Conservation (phyloP, 2,797 vertebrate genomes). For the Bradypodion ventrale region DNA sequence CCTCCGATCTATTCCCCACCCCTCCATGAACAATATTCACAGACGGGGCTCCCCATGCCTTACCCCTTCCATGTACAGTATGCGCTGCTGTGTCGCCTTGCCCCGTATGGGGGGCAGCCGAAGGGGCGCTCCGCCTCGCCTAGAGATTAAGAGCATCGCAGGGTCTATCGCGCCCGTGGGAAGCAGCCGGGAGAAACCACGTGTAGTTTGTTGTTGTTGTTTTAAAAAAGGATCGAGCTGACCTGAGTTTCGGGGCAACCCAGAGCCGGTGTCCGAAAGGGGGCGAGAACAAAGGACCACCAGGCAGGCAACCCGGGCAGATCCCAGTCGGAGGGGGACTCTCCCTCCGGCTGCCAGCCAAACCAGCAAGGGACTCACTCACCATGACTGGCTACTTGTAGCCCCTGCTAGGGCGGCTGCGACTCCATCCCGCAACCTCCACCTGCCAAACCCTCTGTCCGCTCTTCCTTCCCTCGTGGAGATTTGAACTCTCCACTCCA, state of each 20-base stretch:
- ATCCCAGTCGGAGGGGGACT: neutral
- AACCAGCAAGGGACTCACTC: conserved; percentile 42
- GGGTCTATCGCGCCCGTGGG: neutral
- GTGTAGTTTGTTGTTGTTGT: neutral
- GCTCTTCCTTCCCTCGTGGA: conserved; percentile 7
- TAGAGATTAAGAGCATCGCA: too few species aligned
- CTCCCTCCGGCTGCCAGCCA: neutral
- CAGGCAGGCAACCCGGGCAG: neutral
- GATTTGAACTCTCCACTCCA: conserved; percentile 34
- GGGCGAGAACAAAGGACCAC: conserved; percentile 9
- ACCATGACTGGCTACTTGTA: conserved; percentile 57
- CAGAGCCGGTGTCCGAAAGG: neutral
- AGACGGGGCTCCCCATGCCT: neutral
- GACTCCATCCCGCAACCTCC: neutral
- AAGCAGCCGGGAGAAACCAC: neutral
- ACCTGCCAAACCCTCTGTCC: neutral
- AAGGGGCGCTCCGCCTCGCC: too few species aligned
- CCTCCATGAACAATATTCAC: neutral
- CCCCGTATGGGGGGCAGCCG: accelerated
- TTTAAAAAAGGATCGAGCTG: neutral
- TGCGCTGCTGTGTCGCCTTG: too few species aligned
- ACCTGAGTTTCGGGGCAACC: neutral
- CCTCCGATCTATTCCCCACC: too few species aligned
- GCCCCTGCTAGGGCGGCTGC: neutral
- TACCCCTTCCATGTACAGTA: too few species aligned